Evolutionary conservation across 2,113 vertebrate species (phyloP).

Genomic region (Festucalex cinctus): DNA sequence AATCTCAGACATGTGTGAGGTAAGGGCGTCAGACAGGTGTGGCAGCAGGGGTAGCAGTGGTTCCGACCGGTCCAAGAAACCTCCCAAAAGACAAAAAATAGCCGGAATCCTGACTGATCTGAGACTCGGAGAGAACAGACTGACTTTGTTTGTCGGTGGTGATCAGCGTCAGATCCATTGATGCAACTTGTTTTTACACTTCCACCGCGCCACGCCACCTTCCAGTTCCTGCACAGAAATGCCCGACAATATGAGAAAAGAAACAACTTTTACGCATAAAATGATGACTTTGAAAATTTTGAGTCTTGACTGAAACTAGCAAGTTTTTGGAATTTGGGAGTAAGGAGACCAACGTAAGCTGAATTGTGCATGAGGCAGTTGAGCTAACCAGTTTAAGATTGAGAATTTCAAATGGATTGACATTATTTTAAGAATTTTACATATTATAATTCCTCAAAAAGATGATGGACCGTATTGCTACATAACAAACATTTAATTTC

Average conservation of each 20-base stretch:
- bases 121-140: slow-evolving; percentile 6
- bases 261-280: not conserved
- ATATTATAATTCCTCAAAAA: not conserved
- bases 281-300: too few species aligned
- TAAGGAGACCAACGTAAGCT: too few species aligned
- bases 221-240: slow-evolving; percentile 44
- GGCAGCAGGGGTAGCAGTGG: slow-evolving; percentile 18
- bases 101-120: slow-evolving; percentile 18
- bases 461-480: not conserved
- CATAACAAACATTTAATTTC: not conserved
- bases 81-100: slow-evolving; percentile 4
- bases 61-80: slow-evolving; percentile 24
- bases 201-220: slow-evolving; percentile 11
- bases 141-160: slow-evolving; percentile 11
- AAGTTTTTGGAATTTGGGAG: too few species aligned
- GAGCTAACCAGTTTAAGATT: not conserved
- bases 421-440: not conserved
- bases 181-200: not conserved
- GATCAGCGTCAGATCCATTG: slow-evolving; percentile 36
- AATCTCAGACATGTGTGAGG: slow-evolving; percentile 2
- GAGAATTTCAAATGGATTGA: not conserved
- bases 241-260: not conserved
- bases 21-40: slow-evolving; percentile 17
- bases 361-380: too few species aligned
- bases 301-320: too few species aligned